These are phyloP conservation scores for Xylota segnis DNA, from an alignment of 2,888 invertebrate species.

Conservation along the genomic window DNA sequence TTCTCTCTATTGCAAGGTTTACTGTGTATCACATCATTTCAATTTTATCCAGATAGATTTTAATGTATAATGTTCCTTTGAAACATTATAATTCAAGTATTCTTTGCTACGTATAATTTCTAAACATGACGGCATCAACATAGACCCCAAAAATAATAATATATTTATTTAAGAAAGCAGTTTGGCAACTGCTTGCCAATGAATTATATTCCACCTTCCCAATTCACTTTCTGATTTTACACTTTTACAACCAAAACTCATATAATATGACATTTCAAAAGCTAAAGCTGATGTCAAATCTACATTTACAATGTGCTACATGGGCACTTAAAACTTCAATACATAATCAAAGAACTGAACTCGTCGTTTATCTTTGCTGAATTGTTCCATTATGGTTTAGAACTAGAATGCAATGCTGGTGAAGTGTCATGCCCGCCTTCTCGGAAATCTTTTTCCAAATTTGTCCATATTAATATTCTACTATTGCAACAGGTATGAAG, in stretches of 20 bases:
- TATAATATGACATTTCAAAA: not conserved
- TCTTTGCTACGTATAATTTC: constrained; percentile 11
- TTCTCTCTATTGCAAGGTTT: not conserved
- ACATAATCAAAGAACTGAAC: not conserved
- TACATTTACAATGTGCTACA: not conserved
- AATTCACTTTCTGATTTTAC: constrained; percentile 5
- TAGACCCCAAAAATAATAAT: constrained; percentile 1
- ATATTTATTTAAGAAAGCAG: constrained; percentile 1
- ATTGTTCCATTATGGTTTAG: not conserved
- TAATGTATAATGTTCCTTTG: not conserved
- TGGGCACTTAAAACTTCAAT: not conserved
- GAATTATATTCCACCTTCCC: constrained; percentile 9
- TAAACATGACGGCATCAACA: constrained; percentile 4
- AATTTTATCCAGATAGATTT: constrained; percentile 1
- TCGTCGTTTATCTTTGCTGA: not conserved
- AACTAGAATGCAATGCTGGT: too few species aligned
- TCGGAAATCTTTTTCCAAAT: too few species aligned
- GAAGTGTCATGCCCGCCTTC: too few species aligned
- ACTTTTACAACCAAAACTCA: constrained; percentile 7
- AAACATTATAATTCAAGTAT: constrained; percentile 23
- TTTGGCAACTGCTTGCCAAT: constrained; percentile 1
- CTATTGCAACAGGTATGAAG: too few species aligned
- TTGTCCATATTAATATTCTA: too few species aligned
- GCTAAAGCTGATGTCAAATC: constrained; percentile 4
- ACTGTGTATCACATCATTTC: constrained; percentile 22